Percentiles rank a stretch among this genome's conserved stretches.
Evolutionary conservation across 1,140 invertebrate genomes (phyloP).

Genomic region (Berghia stephanieae): DNA sequence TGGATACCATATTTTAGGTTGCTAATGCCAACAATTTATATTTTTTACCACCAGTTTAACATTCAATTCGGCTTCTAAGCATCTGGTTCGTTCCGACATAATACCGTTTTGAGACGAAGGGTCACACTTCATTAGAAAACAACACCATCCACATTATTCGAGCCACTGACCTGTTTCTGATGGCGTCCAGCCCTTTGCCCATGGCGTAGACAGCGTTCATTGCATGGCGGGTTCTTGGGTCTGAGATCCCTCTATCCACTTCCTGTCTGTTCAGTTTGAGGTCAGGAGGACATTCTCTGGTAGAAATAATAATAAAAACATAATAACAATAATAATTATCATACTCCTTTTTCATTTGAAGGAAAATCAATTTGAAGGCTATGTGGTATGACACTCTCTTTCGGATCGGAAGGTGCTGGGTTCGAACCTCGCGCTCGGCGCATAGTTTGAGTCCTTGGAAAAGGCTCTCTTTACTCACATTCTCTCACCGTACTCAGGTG

Average conservation of each 20-base stretch:
- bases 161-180: constrained; percentile 22
- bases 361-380: background rate
- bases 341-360: background rate
- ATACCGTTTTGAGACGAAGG: background rate
- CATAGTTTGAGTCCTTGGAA: background rate
- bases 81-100: background rate
- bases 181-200: constrained; percentile 38
- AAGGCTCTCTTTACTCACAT: background rate
- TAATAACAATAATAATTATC: too few species aligned
- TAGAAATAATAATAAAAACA: background rate
- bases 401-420: background rate
- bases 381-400: background rate
- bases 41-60: background rate
- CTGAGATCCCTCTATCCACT: constrained; percentile 33
- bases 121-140: background rate
- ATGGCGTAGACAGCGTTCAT: constrained; percentile 51
- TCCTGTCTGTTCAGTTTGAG: constrained; percentile 33
- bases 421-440: background rate
- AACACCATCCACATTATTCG: constrained; percentile 22
- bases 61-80: background rate
- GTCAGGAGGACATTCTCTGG: constrained; percentile 19
- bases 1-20: too few species aligned
- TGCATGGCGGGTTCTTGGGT: constrained; percentile 51
- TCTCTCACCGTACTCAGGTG: too few species aligned
- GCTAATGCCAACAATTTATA: too few species aligned